Base-by-base conservation (phyloP, 2,113 vertebrate species). In the Alethe castanea region DNA sequence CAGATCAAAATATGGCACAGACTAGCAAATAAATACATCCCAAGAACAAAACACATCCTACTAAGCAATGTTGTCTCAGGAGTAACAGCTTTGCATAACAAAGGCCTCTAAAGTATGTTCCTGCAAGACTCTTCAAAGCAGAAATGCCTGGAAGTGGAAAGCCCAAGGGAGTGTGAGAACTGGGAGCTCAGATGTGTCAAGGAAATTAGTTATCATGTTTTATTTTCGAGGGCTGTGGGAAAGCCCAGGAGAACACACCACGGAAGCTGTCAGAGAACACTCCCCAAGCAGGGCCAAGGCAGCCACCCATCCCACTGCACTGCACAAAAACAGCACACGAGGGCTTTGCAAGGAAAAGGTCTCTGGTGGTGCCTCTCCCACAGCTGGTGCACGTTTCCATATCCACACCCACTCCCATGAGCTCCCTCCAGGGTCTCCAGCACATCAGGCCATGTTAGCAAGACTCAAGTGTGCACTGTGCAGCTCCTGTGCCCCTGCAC, bases 131-230 rank as follows among this genome's bases (percentile, higher is more conserved):
- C 90, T 91, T 94, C 93, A 91, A 90, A 96, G 94, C 67, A 73
- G 81, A 62, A 91, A 80, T 50, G 82, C 59, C 64, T 94, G 92
- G 92, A 96, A 97, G 78, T 57, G 81, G 60, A 86, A 95, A 94
- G 69, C 93, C 89, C 93, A 87, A 54, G 70, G 93, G 91, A 88
- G 52, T 44, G 69, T 19, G 73, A 86, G 84, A 92, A 85, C 70
- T 85, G 70, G 93, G 84, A 95, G 81, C 50, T 61, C 84, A 72
- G 87, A 92, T 35, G 59, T 5, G 10, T 85, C 81, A 66, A 73
- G 87, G 89, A 94, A 95, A 5, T 71, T 64, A 90, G 81, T 79
- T 50, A 78, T 19, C 16, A 3, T 29, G 26, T 65, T 95, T 96
- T 85, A 92, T 89, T 87, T 91, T 65, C 53, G 88, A 86, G 70